phyloP scores from a whole-genome alignment of 1,140 invertebrate genomes.

The fruit fly (Drosophila melanogaster) region Release_6_plus_ISO1_MT NT_033777.3:4761501-4762000 shows the following conservation, averaged over 20 bases:
- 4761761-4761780: background rate
- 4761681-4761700: constrained; percentile 47
- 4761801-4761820: background rate
- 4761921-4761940: background rate
- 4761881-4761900: constrained; percentile 45
- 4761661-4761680: constrained; percentile 58
- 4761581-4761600: constrained; percentile 65
- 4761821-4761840: background rate
- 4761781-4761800: too few relatives aligned
- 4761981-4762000: constrained; percentile 18
- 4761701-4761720: constrained; percentile 19
- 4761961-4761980: constrained; percentile 10
- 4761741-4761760: background rate
- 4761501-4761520: constrained; percentile 27
- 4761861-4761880: background rate
- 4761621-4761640: constrained; percentile 37
- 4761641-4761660: constrained; percentile 23
- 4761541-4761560: constrained; percentile 23
- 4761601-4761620: constrained; percentile 47
- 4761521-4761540: constrained; percentile 10
- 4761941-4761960: constrained; percentile 27
- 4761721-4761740: constrained; percentile 12
- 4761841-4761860: background rate
- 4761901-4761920: constrained; percentile 22
- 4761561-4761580: constrained; percentile 43